Conservation (phyloP, 2,888 invertebrate genomes). For the Rhorus exstirpatorius region DNA sequence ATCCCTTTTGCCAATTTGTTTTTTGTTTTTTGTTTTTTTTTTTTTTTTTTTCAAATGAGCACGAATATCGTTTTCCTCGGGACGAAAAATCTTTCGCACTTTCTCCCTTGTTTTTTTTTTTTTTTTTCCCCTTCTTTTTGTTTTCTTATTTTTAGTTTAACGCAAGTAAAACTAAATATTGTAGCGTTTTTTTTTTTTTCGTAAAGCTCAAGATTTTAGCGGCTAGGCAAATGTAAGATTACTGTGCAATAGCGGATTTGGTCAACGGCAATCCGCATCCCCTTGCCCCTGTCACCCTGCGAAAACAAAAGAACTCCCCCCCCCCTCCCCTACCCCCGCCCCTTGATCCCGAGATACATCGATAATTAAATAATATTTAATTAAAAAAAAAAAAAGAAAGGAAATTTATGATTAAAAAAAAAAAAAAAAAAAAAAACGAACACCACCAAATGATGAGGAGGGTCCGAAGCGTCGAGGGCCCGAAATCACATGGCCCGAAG, state of each 20-base stretch:
- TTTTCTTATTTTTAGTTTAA: conserved; percentile 17
- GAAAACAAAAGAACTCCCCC: conserved; percentile 12
- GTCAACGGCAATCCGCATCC: conserved; percentile 65
- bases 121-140: conserved; percentile 5
- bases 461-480: conserved; percentile 65
- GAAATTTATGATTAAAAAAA: too few species aligned
- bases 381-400: neutral
- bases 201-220: conserved; percentile 69
- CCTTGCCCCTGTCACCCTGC: conserved; percentile 19
- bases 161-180: conserved; percentile 63
- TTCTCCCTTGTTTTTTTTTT: conserved; percentile 12
- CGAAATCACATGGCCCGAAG: conserved; percentile 64
- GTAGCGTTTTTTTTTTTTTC: conserved; percentile 68
- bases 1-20: conserved; percentile 12
- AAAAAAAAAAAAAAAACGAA: conserved; percentile 52
- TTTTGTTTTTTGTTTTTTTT: conserved; percentile 11
- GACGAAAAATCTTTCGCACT: conserved; percentile 7
- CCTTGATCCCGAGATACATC: conserved; percentile 66
- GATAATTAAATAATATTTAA: conserved; percentile 62
- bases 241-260: conserved; percentile 72
- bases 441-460: conserved; percentile 69
- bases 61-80: conserved; percentile 19
- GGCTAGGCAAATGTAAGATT: conserved; percentile 71
- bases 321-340: conserved; percentile 31
- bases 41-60: conserved; percentile 39